phyloP scores from a whole-genome alignment of 2,888 invertebrate genomes.

The Parnassius apollo region DNA sequence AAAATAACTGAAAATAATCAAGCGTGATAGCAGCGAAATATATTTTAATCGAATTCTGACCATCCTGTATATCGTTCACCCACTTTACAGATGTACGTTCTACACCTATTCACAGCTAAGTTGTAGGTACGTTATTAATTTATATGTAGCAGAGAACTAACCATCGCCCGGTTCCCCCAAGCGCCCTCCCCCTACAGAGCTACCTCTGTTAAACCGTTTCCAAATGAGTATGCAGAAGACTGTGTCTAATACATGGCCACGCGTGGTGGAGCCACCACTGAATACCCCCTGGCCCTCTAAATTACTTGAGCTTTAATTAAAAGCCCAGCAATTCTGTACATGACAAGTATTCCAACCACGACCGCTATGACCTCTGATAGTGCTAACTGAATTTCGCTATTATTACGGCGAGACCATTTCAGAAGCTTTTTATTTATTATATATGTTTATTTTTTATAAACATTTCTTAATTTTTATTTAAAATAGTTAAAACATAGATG shows the following conservation, averaged over 20 bases:
- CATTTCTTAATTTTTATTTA: no score
- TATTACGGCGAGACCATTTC: constrained; percentile 21
- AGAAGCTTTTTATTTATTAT: no score
- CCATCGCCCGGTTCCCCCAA: constrained; percentile 59
- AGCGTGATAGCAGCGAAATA: neutral
- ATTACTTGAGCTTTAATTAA: constrained; percentile 79
- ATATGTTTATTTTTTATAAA: no score
- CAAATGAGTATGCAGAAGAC: constrained; percentile 79
- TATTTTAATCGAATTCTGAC: constrained; percentile 27
- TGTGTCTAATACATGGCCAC: constrained; percentile 69
- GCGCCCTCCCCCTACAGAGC: constrained; percentile 32
- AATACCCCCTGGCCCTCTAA: constrained; percentile 63
- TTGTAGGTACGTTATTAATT: constrained; percentile 74
- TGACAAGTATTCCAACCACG: constrained; percentile 74
- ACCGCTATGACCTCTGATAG: constrained; percentile 58
- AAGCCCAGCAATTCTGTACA: constrained; percentile 76
- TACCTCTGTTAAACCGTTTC: constrained; percentile 74
- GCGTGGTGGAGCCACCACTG: constrained; percentile 44
- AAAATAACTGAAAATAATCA: no score
- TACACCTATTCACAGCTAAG: constrained; percentile 57
- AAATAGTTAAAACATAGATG: no score
- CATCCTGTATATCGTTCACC: constrained; percentile 50
- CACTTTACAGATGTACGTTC: constrained; percentile 64
- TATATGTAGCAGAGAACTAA: constrained; percentile 79
- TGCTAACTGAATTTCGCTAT: constrained; percentile 59